Evolutionary conservation across 2,113 vertebrate genomes (phyloP), one percentile per base, ranked within the genome.

Genomic region (Sturnus vulgaris): DNA sequence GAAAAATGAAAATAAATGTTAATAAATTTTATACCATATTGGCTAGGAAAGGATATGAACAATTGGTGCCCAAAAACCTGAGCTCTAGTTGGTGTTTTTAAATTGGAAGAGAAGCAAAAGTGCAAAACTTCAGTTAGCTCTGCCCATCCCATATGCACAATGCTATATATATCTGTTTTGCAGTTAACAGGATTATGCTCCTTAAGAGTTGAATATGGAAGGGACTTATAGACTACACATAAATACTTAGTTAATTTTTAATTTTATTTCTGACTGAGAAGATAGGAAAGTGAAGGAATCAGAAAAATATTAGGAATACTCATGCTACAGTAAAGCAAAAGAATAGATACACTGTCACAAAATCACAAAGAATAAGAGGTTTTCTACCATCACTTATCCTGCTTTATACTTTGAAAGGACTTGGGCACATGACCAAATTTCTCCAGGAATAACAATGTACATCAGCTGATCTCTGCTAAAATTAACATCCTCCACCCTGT

Each of bases 401-500:
- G 20, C 30, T 79, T 95, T 88, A 44, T 37, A 57, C 27, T 95
- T 78, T 87, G 65, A 85, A 94, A 85, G 23, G n/a, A 57, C 35
- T 80, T 85, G 64, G 71, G 63, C 57, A 72, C 61, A 69, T 53
- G 49, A 78, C 14, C 53, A 94, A 47, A 79, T 87, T 85, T 91
- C 17, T 90, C 53, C 66, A 82, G 55, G 88, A 96, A 94, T 88
- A 90, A 73, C 42, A 79, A 60, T n/a, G 20, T 77, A 46, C n/a
- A 80, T 90, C 95, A 95, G 66, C 70, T 88, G 66, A 90, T 90
- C 12, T 40, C 35, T 72, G 28, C 57, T 91, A 87, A 91, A 95
- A 95, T 93, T 93, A 94, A 9, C 63, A 88, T 80, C 37, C 70
- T 91, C 64, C n/a, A 82, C 31, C 12, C 49, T 70, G 49, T 76